Evolutionary conservation across 2,888 invertebrate genomes (phyloP), one percentile per base, ranked within the genome.

Genomic region (Himalopsyche anomala): DNA sequence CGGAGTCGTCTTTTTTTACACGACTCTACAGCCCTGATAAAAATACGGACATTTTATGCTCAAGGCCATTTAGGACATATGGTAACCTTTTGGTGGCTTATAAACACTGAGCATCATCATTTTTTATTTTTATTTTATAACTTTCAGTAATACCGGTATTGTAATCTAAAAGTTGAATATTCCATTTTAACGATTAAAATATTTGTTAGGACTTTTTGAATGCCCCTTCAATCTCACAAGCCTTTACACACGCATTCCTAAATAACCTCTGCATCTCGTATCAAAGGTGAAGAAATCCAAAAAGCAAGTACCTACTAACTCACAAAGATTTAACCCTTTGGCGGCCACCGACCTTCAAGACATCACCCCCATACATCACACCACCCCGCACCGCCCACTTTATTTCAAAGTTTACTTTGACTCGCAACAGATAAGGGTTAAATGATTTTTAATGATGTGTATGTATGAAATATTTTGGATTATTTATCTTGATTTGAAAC

Each of bases 271-370:
- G 62, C 62, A 62, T 62, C 62, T 62, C 62, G 62, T 19, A 62
- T 62, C 62, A 62, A 62, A 62, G 62, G 62, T 62, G 62, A 62
- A 62, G 62, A 62, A 62, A 62, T 62, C 62, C n/a, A 62, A 19
- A 62, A 62, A 62, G 62, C 19, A 19, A 62, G 62, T 62, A 62
- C 62, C 62, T 62, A 62, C 62, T 62, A 19, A 62, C 62, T 62
- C 28, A 28, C 62, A 28, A 19, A 28, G 62, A 62, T n/a, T 62
- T 62, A 62, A 62, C 62, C 62, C 62, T 62, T 62, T 28, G 62
- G 62, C 62, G 62, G 62, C 62, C 62, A 62, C 62, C 62, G 62
- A 62, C 62, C 62, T 62, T 62, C 62, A 62, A 62, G 62, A 62
- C 28, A 19, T 62, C 62, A 62, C 62, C 62, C 19, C 62, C 62